Evolutionary conservation across 2,113 vertebrate species (phyloP), one percentile per base, ranked within the genome.

Genomic region (Sisor rabdophorus): DNA sequence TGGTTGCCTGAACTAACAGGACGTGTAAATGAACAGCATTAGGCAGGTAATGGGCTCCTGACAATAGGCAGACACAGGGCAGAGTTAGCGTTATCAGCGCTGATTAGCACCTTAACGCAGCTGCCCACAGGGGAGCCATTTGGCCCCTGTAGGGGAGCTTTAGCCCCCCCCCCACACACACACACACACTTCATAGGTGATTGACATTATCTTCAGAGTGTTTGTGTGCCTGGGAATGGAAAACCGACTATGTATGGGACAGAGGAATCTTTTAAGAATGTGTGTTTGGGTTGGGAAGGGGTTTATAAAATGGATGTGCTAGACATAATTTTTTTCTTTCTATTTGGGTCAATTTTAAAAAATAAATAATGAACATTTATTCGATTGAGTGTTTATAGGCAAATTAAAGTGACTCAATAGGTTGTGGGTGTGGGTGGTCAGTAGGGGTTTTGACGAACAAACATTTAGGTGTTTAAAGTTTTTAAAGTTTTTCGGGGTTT

Each of bases 21-120:
- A 88, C 87, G 88, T 91, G 89, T 88, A 89, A 91, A 90, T 89
- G 82, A 85, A 84, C 84, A 4, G 68, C 73, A 81, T 86, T 69
- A 85, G 84, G 85, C 86, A 89, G 87, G 87, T 86, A 85, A 90
- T 88, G 81, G 88, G 64, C 84, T 83, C 79, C 79, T 72, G 68
- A 89, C 85, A 87, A 86, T 87, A 74, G 71, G 17, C 13, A 48
- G 65, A 54, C 68, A 67, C 82, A 87, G 85, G 80, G 84, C 80
- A 71, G 80, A 65, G 56, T 52, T 84, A 85, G 87, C 72, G 88
- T 91, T 92, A 90, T 92, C 77, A 86, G 86, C 20, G 52, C 88
- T 89, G 89, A 91, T 91, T 90, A 91, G 89, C 90, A 90, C 91
- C 89, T 91, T 86, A 84, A 84, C 88, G 84, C 88, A 89, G 84